Base-by-base conservation (phyloP, 2,888 invertebrate species). In the Lasioglossum pauxillum region DNA sequence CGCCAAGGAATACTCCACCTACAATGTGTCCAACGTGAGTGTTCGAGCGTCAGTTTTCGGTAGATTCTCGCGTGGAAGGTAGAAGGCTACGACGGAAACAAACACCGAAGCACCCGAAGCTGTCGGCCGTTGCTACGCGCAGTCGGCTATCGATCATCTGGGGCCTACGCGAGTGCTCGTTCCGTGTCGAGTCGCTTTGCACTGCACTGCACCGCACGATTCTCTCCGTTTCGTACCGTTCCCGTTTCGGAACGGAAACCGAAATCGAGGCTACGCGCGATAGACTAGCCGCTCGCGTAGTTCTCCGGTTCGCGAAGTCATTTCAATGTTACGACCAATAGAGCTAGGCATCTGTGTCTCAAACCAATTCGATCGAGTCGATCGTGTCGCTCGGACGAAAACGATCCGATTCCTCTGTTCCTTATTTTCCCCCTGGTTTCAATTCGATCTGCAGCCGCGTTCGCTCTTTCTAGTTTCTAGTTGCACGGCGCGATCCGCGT, bases 1-100 rank as follows among this genome's bases (percentile, higher is more conserved):
- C 86, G 94, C 96, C 80, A 95, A 95, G 93, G 96, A 96, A 88
- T 95, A 95, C 94, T 95, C 95, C 93, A 94, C 94, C 86, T 95
- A 95, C 94, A 95, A 95, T 86, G 95, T 96, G 92, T 95, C 96
- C 91, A 96, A 95, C 93, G 96, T 96, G 94, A 96, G 96, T 96
- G 19, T 38, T 10, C 4, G 23, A 10, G 23, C 69, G 23, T 35
- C 38, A 8, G 16, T 41, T 14, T 64, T 16, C 7, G 31, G 8
- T 14, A 31, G 64, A 31, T 19, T 64, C 31, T 19, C 16, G 7
- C 31, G 7, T 14, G 2, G 7, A 16, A 31, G 7, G 7, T 0
- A 7, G 10, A 57, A 10, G 2, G n/a, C 10, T n/a, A 4, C 23
- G 53, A 57, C n/a, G n/a, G 12, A n/a, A n/a, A 57, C n/a, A 4